Evolutionary conservation across 64 coral and sea anemone genomes (phyloP).

Genomic region (Platygyra sinensis): DNA sequence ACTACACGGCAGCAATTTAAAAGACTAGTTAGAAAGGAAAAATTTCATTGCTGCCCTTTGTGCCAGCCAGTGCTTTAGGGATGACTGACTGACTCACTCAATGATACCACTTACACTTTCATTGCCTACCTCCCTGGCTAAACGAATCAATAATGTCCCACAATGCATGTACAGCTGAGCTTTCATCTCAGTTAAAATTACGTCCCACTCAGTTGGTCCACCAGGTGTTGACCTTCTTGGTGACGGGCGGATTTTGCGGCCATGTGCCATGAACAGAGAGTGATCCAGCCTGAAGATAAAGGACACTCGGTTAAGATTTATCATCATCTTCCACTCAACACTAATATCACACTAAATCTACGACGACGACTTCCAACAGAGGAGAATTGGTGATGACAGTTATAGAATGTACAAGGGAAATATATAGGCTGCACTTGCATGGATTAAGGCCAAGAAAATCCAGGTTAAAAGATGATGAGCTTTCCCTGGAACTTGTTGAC

Average conservation of each 20-base stretch:
- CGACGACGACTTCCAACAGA: too few species aligned
- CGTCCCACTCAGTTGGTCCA: conserved; percentile 86
- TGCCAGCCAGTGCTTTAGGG: too few species aligned
- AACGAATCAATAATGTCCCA: conserved; percentile 69
- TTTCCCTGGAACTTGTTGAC: too few species aligned
- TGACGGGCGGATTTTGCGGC: conserved; percentile 46
- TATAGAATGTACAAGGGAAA: too few species aligned
- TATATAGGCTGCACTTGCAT: too few species aligned
- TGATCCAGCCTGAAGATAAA: conserved; percentile 74
- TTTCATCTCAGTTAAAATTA: conserved; percentile 81
- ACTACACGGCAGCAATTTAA: too few species aligned
- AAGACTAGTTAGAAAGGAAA: too few species aligned
- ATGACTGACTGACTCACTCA: too few species aligned
- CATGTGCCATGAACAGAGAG: conserved; percentile 63
- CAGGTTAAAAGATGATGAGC: too few species aligned
- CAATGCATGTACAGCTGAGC: conserved; percentile 88
- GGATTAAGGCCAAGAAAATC: too few species aligned
- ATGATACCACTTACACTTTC: neutral
- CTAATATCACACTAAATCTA: neutral
- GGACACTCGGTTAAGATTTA: neutral
- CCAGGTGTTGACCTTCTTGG: conserved; percentile 15
- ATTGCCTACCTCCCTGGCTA: conserved; percentile 83
- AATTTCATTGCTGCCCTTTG: too few species aligned
- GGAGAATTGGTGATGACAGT: too few species aligned
- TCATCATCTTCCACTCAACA: neutral